A percentile compares a stretch with the other conserved stretches of the same genome.
phyloP scores from a whole-genome alignment of 2,113 vertebrate species.

The Candoia aspera region DNA sequence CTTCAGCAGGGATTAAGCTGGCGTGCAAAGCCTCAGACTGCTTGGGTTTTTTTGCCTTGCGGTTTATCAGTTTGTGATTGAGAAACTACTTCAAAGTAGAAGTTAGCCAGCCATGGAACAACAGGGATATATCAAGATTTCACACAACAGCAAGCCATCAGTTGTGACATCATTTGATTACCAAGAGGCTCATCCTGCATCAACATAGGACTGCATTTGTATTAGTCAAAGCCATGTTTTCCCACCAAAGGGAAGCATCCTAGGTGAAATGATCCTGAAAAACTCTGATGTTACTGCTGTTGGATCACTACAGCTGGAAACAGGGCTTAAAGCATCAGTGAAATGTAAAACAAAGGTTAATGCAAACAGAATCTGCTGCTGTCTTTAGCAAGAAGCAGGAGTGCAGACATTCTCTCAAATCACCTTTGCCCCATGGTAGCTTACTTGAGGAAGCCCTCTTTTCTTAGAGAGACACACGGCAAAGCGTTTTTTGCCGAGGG shows the following conservation, averaged over 20 bases:
- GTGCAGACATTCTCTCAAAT: too few species aligned
- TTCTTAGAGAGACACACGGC: too few species aligned
- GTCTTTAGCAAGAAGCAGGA: too few species aligned
- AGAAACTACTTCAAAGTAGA: not conserved
- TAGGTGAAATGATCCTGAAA: too few species aligned
- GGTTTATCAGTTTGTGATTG: not conserved
- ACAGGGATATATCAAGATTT: not conserved
- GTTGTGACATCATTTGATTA: not conserved
- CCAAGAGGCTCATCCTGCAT: not conserved
- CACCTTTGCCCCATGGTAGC: too few species aligned
- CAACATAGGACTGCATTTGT: not conserved
- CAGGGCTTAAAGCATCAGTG: too few species aligned
- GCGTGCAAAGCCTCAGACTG: not conserved
- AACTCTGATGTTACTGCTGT: too few species aligned
- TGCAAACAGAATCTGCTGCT: too few species aligned
- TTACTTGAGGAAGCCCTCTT: too few species aligned
- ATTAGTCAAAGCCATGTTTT: not conserved
- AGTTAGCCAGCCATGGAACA: not conserved
- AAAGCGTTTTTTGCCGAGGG: too few species aligned
- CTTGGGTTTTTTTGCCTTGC: not conserved
- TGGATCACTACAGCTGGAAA: too few species aligned
- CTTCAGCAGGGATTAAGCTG: not conserved
- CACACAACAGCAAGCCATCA: not conserved
- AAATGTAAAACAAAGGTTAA: too few species aligned
- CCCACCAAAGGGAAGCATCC: not conserved